Base-by-base conservation (phyloP, 2,797 vertebrate genomes). In the Lithobates sylvaticus region DNA sequence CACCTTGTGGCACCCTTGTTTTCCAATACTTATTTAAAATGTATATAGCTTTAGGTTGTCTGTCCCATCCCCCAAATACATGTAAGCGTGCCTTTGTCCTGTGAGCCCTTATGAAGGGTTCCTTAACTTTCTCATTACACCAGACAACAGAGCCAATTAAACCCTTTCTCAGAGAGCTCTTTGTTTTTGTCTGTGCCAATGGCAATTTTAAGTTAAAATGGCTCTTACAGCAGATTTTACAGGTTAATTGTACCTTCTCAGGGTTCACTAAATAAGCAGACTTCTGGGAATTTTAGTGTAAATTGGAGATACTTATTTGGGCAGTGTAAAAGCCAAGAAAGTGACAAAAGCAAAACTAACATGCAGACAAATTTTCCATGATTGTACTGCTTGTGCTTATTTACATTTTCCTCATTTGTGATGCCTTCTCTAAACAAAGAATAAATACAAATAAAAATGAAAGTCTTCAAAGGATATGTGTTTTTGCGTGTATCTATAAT, bases 161-260 rank as follows among this genome's bases (percentile, higher is more conserved):
- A 68, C 10, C 10, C 36, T 42, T 73, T 69, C 69, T 84, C 58
- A 83, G 58, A 83, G 72, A 69, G 42, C 32, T 65, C 76, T 87
- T 87, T 87, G 85, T 87, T 61, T 68, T n/a, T n/a, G 47, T 32
- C 16, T 54, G n/a, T 68, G 74, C 76, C 68, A 79, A n/a, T 85
- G 76, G 84, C 77, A 68, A 78, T 81, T 68, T 44, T 42, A 70
- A 32, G n/a, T 61, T 71, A 78, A 78, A 72, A 72, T 27, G 82
- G 50, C 61, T 15, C 75, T 84, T 77, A 13, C 36, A 26, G 61
- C 50, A 16, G 21, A 83, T 80, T 87, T 70, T 79, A 69, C 74
- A 84, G 76, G 76, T 72, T 83, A 87, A 74, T 87, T 87, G 64
- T 84, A 83, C 75, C 81, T 84, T 78, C 69, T 87, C 23, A 85